Evolutionary conservation across 1,140 invertebrate species (phyloP), one percentile per base, ranked within the genome.

Genomic region (Aricia agestis): DNA sequence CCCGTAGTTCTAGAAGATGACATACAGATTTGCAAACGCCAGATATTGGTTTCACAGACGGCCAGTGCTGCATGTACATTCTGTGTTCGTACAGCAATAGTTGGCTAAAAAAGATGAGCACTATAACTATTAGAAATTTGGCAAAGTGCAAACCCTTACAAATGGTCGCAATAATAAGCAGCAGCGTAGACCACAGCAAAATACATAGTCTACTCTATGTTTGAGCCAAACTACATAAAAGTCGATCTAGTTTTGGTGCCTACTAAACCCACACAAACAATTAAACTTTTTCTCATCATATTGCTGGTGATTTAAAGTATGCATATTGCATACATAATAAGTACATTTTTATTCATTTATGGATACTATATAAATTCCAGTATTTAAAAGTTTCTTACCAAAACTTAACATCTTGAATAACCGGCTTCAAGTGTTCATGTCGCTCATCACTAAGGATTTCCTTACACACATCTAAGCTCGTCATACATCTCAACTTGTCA

Each of bases 31-130:
- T 79, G 74, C 84, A 87, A 0, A 89, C 82, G 1, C 84, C 87
- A 0, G 81, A 80, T 61, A 89, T 81, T 0, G 84, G 84, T 0
- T 75, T 69, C 10, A 84, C 70, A 0, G 87, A 87, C 0, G 87
- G 83, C 87, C 87, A 90, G 6, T 84, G 25, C 68, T 84, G 83
- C 0, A 71, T 71, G 63, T 90, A 90, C 77, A 85, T 83, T 3
- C 69, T 67, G 45, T 81, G 87, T 57, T 90, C 85, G 19, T 87
- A 84, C 59, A 74, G 78, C 18, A 89, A 68, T 0, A 87, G 67
- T 7, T 36, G 67, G 68, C 85, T 89, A 79, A 52, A 85, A 86
- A 32, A 19, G 68, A 45, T 32, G 7, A 52, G 13, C 1, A 11
- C 3, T 52, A 52, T 52, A 52, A 52, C 41, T 3, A 52, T 10